Percentiles rank a stretch among this genome's conserved stretches.
Conservation (phyloP, 2,888 invertebrate species). For the Andrena hattorfiana region DNA sequence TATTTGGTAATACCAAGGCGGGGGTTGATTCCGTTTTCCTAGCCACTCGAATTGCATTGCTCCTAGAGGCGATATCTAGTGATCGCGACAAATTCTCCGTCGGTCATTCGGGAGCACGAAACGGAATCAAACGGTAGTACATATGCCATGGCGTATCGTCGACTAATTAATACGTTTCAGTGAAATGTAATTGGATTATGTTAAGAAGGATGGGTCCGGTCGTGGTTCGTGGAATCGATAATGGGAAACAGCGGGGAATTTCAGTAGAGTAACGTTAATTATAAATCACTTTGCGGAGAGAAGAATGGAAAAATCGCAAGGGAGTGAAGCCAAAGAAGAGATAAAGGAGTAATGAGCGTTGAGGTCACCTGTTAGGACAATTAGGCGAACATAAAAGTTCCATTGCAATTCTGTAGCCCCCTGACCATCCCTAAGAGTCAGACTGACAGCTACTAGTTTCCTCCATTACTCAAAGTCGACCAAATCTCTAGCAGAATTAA, state of each 20-base stretch:
- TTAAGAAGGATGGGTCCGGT: conserved; percentile 38
- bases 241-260: conserved; percentile 18
- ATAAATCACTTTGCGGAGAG: conserved; percentile 16
- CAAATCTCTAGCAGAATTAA: conserved; percentile 56
- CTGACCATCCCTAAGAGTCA: conserved; percentile 58
- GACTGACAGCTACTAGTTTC: conserved; percentile 73
- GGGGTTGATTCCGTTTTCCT: conserved; percentile 42
- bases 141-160: conserved; percentile 6
- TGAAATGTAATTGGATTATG: conserved; percentile 48
- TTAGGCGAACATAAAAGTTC: conserved; percentile 75
- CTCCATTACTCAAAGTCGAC: conserved; percentile 69
- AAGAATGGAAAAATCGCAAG: background rate
- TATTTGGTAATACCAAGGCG: conserved; percentile 37
- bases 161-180: conserved; percentile 40
- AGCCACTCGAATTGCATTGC: conserved; percentile 10
- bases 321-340: conserved; percentile 1
- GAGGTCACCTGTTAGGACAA: conserved; percentile 71
- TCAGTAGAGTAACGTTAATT: conserved; percentile 19
- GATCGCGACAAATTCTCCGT: conserved; percentile 17
- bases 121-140: conserved; percentile 7
- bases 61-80: background rate
- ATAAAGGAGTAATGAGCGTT: conserved; percentile 53
- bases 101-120: conserved; percentile 6
- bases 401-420: conserved; percentile 61
- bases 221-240: conserved; percentile 27